Evolutionary conservation across 2,888 invertebrate genomes (phyloP).

Genomic region (Mesorhabditis sp.): DNA sequence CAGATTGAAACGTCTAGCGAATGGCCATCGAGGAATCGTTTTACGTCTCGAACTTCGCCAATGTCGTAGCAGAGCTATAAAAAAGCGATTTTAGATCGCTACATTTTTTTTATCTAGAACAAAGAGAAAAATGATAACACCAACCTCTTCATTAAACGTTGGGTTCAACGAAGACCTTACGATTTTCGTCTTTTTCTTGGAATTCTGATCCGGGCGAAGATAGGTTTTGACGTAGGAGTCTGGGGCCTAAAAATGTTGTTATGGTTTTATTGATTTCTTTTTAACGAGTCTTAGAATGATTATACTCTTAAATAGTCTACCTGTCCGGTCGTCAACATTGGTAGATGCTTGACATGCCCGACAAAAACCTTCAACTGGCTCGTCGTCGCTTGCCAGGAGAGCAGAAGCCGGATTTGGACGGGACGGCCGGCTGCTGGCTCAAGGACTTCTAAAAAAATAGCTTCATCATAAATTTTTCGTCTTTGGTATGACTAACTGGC

Average conservation of each 20-base stretch:
- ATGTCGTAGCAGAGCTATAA: constrained; percentile 41
- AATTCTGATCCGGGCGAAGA: constrained; percentile 83
- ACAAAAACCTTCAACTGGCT: not conserved
- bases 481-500: not conserved
- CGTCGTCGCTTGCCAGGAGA: not conserved
- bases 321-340: constrained; percentile 23
- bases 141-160: constrained; percentile 93
- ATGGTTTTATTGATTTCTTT: not conserved
- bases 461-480: not conserved
- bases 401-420: not conserved
- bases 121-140: not conserved
- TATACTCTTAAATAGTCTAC: not conserved
- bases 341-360: constrained; percentile 31
- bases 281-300: too few relatives aligned
- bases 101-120: not conserved
- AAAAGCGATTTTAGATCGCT: not conserved
- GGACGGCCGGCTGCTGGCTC: not conserved
- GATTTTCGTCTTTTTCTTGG: constrained; percentile 92
- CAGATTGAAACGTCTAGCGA: constrained; percentile 57
- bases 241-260: constrained; percentile 20
- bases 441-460: not conserved
- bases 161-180: constrained; percentile 87
- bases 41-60: constrained; percentile 9
- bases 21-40: constrained; percentile 15
- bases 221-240: constrained; percentile 64